These are phyloP conservation scores for Trilocha varians DNA, from an alignment of 2,888 invertebrate species.

Conservation along the genomic window DNA sequence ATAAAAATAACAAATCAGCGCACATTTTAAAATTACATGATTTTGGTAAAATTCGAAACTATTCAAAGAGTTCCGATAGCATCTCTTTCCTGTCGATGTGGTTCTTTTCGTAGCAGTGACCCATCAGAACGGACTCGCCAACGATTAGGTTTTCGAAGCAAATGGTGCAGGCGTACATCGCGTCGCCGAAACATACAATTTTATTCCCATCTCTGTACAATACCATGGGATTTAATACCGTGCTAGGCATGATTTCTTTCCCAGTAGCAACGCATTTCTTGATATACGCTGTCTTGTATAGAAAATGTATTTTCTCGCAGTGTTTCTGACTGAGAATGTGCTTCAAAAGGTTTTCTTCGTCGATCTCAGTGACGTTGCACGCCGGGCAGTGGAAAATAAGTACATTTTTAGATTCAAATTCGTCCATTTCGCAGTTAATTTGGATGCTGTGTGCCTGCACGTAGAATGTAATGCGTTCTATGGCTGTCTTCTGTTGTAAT, in stretches of 20 bases:
- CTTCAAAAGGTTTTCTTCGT: slow-evolving; percentile 44
- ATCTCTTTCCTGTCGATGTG: slow-evolving; percentile 42
- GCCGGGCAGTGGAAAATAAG: slow-evolving; percentile 50
- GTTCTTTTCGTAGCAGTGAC: slow-evolving; percentile 40
- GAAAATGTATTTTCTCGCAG: slow-evolving; percentile 59
- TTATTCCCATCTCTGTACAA: slow-evolving; percentile 64
- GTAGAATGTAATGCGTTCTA: slow-evolving; percentile 60
- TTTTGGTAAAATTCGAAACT: no score
- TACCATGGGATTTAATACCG: slow-evolving; percentile 58
- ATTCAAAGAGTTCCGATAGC: slow-evolving; percentile 37
- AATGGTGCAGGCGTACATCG: slow-evolving; percentile 53
- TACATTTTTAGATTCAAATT: slow-evolving; percentile 30
- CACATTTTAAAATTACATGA: no score
- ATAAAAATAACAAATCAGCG: slow-evolving; percentile 12
- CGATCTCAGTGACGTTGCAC: slow-evolving; percentile 36
- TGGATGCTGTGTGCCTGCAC: slow-evolving; percentile 61
- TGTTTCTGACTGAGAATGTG: slow-evolving; percentile 52
- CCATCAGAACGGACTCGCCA: slow-evolving; percentile 58
- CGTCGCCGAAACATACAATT: slow-evolving; percentile 64
- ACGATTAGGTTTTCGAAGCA: slow-evolving; percentile 58
- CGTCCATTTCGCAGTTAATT: slow-evolving; percentile 34
- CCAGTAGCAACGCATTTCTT: slow-evolving; percentile 53
- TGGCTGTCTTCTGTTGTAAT: slow-evolving; percentile 49
- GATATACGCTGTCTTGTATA: slow-evolving; percentile 62
- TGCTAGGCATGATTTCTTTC: slow-evolving; percentile 60